Conservation (phyloP, 2,797 vertebrate genomes). For the Myotis daubentonii region DNA sequence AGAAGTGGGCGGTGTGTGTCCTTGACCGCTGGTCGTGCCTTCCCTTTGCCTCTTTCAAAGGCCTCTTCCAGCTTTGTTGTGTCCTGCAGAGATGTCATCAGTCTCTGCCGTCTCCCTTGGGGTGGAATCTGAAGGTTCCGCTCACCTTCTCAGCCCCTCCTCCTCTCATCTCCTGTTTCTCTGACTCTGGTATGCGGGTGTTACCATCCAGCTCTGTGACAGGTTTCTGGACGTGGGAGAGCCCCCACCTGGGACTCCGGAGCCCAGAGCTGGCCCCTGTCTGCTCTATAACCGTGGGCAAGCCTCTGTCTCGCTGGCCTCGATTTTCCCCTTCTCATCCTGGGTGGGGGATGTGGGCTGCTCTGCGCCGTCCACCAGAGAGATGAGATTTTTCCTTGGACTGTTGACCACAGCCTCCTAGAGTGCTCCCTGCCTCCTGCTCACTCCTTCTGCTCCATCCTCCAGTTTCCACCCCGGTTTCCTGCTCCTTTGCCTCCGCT, state of each 20-base stretch:
- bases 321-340: neutral
- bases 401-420: too few relatives aligned
- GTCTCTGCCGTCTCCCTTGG: neutral
- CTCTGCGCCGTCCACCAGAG: neutral
- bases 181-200: neutral
- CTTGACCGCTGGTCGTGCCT: neutral
- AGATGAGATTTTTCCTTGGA: neutral
- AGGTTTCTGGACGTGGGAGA: rapidly evolving
- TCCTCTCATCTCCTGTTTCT: neutral
- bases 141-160: neutral
- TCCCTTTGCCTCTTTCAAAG: neutral
- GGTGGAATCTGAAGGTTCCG: neutral
- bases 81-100: neutral
- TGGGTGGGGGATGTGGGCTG: rapidly evolving
- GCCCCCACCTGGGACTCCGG: neutral
- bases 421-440: neutral
- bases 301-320: neutral
- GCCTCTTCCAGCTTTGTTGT: neutral
- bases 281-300: neutral
- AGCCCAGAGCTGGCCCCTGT: neutral
- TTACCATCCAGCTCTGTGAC: neutral
- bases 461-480: too few relatives aligned
- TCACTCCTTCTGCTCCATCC: rapidly evolving
- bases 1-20: neutral
- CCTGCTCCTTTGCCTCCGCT: neutral